phyloP scores from a whole-genome alignment of 2,797 vertebrate genomes.

The Iguana delicatissima region DNA sequence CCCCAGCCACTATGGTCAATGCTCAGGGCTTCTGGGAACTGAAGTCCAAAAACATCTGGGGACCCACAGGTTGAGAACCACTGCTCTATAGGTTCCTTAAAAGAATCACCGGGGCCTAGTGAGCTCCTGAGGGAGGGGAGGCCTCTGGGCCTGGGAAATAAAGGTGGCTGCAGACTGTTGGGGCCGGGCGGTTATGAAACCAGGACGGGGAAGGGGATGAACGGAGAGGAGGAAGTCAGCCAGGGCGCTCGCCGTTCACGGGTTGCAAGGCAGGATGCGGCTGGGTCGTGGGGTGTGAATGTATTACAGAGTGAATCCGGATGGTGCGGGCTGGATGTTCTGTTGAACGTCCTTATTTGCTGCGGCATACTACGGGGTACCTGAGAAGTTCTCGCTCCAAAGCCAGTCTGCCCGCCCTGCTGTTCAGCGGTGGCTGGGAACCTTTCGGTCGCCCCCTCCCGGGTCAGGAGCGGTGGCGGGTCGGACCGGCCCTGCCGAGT shows the following conservation, averaged over 20 bases:
- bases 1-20: too few relatives aligned
- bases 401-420: background rate
- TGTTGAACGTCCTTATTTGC: background rate
- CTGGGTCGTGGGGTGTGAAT: background rate
- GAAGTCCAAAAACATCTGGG: too few relatives aligned
- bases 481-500: background rate
- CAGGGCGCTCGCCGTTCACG: background rate
- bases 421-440: background rate
- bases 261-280: background rate
- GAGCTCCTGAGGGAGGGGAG: background rate
- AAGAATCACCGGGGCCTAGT: background rate
- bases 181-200: background rate
- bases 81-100: background rate
- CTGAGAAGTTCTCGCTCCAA: background rate
- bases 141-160: background rate
- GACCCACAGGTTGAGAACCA: too few relatives aligned
- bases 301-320: background rate
- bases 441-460: background rate
- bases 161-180: background rate
- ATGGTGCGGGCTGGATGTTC: background rate
- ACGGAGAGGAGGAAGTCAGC: background rate
- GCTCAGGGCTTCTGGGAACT: too few relatives aligned
- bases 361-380: background rate
- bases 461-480: background rate
- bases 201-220: background rate